Conservation (phyloP, 2,113 vertebrate genomes). For the Oceanites oceanicus region DNA sequence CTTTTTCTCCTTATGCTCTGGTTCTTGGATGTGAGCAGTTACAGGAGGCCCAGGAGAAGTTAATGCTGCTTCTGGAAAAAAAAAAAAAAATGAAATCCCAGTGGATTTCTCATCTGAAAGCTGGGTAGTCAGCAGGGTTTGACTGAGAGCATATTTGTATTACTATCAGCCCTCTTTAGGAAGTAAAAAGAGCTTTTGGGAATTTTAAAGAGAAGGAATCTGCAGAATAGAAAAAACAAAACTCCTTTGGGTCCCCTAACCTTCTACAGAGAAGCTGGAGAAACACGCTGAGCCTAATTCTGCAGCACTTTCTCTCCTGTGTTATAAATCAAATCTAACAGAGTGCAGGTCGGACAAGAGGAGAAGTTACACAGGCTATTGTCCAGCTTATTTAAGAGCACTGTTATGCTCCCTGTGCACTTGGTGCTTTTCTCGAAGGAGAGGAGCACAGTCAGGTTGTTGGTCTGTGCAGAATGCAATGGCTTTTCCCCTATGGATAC, state of each 20-base stretch:
- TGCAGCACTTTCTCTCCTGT: background rate
- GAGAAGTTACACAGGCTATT: background rate
- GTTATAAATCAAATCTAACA: background rate
- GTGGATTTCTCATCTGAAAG: background rate
- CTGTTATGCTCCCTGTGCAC: background rate
- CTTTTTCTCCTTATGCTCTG: background rate
- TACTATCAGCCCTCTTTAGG: background rate
- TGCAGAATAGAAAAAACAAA: background rate
- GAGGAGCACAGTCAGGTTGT: background rate
- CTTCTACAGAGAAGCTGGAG: background rate
- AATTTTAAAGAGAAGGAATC: background rate
- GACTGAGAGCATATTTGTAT: background rate
- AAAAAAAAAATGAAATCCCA: background rate
- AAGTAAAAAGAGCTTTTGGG: background rate
- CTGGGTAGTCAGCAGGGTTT: background rate
- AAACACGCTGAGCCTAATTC: background rate
- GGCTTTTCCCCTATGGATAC: background rate
- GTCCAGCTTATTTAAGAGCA: background rate
- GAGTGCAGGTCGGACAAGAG: background rate
- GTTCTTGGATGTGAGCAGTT: background rate
- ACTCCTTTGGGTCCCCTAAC: background rate
- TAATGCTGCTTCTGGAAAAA: background rate
- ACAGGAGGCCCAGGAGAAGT: background rate
- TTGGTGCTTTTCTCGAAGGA: background rate
- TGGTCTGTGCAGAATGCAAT: background rate